Base-by-base conservation (phyloP, 2,797 vertebrate species). In the Odontamblyopus rebecca region DNA sequence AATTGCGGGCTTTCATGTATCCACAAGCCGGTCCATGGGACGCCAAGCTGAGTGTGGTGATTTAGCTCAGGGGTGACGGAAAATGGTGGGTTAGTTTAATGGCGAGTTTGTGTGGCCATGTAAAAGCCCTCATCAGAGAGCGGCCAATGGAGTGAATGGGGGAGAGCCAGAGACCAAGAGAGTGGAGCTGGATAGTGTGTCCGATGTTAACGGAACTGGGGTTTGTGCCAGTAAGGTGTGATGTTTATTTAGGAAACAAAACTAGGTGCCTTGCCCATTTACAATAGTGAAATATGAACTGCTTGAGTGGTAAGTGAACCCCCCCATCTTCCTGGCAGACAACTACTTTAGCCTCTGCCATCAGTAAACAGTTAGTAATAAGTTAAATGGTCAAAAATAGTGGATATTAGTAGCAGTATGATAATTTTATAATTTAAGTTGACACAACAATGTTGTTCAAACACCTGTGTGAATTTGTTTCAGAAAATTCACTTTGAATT, bases 1-100 rank as follows among this genome's bases (percentile, higher is more conserved):
- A 93, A 92, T 93, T 92, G 92, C 79, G 86, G 88, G 90, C 90
- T 93, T 93, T 93, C 87, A 91, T 89, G 32, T 62, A 91, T 89
- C 84, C 90, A 87, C 88, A 87, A 89, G 84, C 89, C 81, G 78
- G 86, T 91, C 89, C 80, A 85, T 78, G 82, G 88, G 85, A 89
- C 85, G 85, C 86, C 87, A 84, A 81, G 81, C 70, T 80, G 83
- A 88, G 83, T 88, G 88, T 88, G 85, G 88, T 89, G 88, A 91
- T 93, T 91, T 91, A 89, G 85, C 89, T 89, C 86, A 80, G 83
- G 89, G 91, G 89, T 90, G 83, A 92, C 83, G 80, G 91, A 86
- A 93, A 90, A 92, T 90, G 86, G 86, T 70, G 76, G 89, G 85
- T 91, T 91, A 82, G 84, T 90, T 90, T 93, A 93, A 93, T 92